Base-by-base conservation (phyloP, 2,888 invertebrate genomes). In the Catotricha subobsoleta region DNA sequence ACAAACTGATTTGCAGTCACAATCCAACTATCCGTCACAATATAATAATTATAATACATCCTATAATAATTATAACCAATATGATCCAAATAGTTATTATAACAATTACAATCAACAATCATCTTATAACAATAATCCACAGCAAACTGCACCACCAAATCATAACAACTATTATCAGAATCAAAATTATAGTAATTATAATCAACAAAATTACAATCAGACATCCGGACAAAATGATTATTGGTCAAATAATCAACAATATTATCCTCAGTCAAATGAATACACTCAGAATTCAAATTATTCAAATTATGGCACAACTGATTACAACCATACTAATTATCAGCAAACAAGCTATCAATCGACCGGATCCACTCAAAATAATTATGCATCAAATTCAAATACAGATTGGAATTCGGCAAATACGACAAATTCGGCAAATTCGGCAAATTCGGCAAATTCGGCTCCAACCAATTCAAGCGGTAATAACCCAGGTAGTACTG, bases 141-240 rank as follows among this genome's bases (percentile, higher is more conserved):
- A 52, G 36, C 54, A 52, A 36, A 56, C 48, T 44, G 45, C 51
- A 18, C 39, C 49, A n/a, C 16, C 37, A 19, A 25, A 15, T 16
- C 35, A 68, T 45, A 59, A 57, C 39, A 57, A 51, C 21, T 60
- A 58, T 25, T 70, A 68, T 48, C 67, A 50, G 43, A 41, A 40
- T 21, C 46, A 45, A 38, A 45, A 40, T 35, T 46, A 63, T 51
- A 55, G 54, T 2, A 67, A 62, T 46, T 64, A 63, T 43, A 63
- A 64, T 47, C 31, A 15, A 31, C 31, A 31, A 16, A 4, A 31
- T 4, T 16, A 65, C 49, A 67, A 67, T 43, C 63, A 39, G 59
- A 39, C 66, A 65, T 44, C 62, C 10, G 25, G 25, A 4, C 36
- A 36, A 25, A 25, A 6, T 10, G 2, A 21, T 3, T 10, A 21